Conservation (phyloP, 2,888 invertebrate genomes). For the Psococerastis gibbosa region DNA sequence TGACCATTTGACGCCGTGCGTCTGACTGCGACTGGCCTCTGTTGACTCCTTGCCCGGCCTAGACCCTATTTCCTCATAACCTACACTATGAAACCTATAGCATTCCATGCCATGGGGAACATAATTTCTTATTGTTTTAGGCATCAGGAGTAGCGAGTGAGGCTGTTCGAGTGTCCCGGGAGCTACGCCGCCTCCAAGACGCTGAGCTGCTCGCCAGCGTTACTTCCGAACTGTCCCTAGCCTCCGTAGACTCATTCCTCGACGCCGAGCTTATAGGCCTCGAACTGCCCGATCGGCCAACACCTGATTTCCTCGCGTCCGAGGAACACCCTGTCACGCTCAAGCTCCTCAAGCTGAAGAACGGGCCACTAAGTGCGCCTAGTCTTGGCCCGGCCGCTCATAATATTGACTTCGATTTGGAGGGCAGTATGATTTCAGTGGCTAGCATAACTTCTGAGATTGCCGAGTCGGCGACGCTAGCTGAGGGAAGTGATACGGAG, state of each 20-base stretch:
- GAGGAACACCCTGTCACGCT: not conserved
- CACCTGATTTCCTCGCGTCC: not conserved
- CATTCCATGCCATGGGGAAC: too few species aligned
- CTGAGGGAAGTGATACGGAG: slow-evolving; percentile 40
- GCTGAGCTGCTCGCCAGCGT: not conserved
- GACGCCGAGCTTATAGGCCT: not conserved
- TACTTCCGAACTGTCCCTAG: slow-evolving; percentile 1
- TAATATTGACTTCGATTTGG: slow-evolving; percentile 46
- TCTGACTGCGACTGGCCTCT: too few species aligned
- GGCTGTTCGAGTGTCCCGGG: slow-evolving; percentile 1
- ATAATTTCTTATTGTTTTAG: too few species aligned
- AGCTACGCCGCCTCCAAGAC: not conserved
- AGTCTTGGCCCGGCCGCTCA: slow-evolving; percentile 9
- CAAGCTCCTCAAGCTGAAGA: slow-evolving; percentile 1
- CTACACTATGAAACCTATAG: too few species aligned
- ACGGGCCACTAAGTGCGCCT: slow-evolving; percentile 3
- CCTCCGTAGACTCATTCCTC: not conserved
- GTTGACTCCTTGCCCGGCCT: too few species aligned
- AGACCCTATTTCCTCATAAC: too few species aligned
- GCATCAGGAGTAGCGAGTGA: not conserved
- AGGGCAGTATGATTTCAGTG: slow-evolving; percentile 66
- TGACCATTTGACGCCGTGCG: too few species aligned
- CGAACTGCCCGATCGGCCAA: not conserved
- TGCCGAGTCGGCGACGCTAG: slow-evolving; percentile 29
- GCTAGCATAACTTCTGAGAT: slow-evolving; percentile 55